These are phyloP conservation scores for Harlomillsia oculata DNA, from an alignment of 1,140 invertebrate species.

Conservation along the genomic window DNA sequence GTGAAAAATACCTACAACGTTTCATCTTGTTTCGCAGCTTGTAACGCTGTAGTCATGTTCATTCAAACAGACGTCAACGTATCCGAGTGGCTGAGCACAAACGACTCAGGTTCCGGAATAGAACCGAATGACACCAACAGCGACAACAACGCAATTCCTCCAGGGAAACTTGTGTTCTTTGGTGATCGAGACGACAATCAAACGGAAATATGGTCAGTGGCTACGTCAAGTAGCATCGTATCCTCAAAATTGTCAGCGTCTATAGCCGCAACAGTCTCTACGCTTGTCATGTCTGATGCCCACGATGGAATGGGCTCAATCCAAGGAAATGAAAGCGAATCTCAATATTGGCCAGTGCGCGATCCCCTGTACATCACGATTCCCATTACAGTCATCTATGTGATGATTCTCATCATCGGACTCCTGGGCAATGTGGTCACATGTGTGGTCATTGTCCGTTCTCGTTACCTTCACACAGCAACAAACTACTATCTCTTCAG, in stretches of 20 bases:
- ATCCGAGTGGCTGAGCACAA: not conserved
- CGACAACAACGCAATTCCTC: not conserved
- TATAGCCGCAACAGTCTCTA: not conserved
- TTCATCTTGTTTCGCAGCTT: no score
- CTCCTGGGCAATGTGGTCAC: constrained; percentile 83
- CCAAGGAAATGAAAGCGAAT: not conserved
- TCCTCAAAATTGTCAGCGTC: constrained; percentile 2
- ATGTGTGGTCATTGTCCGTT: constrained; percentile 81
- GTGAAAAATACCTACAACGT: no score
- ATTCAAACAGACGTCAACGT: not conserved
- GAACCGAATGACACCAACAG: not conserved
- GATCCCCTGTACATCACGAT: constrained; percentile 59
- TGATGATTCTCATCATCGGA: constrained; percentile 72
- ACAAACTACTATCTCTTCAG: constrained; percentile 61
- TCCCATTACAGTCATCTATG: constrained; percentile 70
- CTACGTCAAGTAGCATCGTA: not conserved
- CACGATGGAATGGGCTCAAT: not conserved
- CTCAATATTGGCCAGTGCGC: constrained; percentile 34
- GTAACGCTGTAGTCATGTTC: no score
- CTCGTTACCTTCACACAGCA: constrained; percentile 85
- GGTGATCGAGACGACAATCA: constrained; percentile 10
- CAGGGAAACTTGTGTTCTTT: constrained; percentile 6
- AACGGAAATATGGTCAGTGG: constrained; percentile 7
- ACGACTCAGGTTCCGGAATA: not conserved
- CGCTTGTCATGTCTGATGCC: not conserved